Evolutionary conservation across 2,797 vertebrate genomes (phyloP).

Genomic region (Coregonus suidteri): DNA sequence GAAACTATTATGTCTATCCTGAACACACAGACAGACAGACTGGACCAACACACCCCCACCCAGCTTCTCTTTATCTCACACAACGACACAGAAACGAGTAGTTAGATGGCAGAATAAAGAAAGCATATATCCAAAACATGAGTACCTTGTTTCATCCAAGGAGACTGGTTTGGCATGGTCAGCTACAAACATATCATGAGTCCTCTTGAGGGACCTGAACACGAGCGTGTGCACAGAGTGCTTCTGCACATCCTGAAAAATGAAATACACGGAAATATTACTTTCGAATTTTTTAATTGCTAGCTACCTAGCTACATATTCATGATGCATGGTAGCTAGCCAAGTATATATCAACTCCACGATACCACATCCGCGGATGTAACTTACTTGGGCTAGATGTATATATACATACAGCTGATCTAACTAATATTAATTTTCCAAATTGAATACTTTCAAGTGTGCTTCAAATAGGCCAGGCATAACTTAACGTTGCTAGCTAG

Average conservation of each 20-base stretch:
- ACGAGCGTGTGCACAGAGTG: conserved; percentile 99
- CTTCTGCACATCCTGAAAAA: conserved; percentile 92
- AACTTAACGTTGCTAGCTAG: not conserved
- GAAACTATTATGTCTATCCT: too few species aligned
- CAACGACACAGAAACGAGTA: not conserved
- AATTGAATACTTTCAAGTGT: not conserved
- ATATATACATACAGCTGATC: not conserved
- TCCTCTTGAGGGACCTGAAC: conserved; percentile 96
- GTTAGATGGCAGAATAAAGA: not conserved
- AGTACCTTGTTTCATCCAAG: conserved; percentile 85
- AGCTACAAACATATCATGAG: conserved; percentile 97
- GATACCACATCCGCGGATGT: too few species aligned
- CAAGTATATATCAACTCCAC: too few species aligned
- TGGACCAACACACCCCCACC: not conserved
- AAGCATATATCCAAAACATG: not conserved
- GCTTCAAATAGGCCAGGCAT: not conserved
- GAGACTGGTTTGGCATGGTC: conserved; percentile 90
- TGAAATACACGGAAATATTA: not conserved
- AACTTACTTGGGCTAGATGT: too few species aligned
- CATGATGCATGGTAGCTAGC: too few species aligned
- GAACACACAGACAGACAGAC: not conserved
- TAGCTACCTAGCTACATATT: not conserved
- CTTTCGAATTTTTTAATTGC: not conserved
- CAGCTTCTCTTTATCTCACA: not conserved
- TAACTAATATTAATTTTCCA: not conserved